Conservation (phyloP, 1,140 invertebrate genomes). For the Pantala flavescens region DNA sequence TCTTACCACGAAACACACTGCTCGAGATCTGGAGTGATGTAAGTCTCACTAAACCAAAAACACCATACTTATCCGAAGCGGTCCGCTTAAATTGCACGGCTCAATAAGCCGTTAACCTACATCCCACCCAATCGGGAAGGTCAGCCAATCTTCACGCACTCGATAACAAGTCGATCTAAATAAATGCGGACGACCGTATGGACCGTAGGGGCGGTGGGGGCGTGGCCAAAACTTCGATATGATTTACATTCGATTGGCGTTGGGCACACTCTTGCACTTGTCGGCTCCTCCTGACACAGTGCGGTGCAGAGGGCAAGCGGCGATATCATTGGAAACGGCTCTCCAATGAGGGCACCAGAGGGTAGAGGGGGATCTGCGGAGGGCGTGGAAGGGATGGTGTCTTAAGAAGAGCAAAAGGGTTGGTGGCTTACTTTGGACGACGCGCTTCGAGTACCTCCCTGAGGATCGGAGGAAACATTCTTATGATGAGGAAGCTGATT, state of each 20-base stretch:
- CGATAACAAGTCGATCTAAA: slow-evolving; percentile 2
- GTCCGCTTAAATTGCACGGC: not conserved
- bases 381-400: not conserved
- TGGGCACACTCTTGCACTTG: not conserved
- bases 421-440: not conserved
- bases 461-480: not conserved
- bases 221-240: not conserved
- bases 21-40: no score
- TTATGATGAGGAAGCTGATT: not conserved
- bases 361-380: not conserved
- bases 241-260: not conserved
- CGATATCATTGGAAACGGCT: not conserved
- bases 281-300: not conserved
- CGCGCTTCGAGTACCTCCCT: not conserved
- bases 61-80: not conserved
- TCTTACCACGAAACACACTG: no score
- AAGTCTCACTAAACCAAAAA: no score
- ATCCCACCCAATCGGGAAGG: not conserved
- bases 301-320: no score
- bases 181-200: not conserved
- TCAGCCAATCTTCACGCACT: not conserved
- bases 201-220: not conserved
- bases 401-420: not conserved
- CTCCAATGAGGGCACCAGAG: not conserved
- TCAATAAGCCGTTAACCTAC: slow-evolving; percentile 5